Conservation (phyloP, 2,888 invertebrate genomes). For the Polia nebulosa region DNA sequence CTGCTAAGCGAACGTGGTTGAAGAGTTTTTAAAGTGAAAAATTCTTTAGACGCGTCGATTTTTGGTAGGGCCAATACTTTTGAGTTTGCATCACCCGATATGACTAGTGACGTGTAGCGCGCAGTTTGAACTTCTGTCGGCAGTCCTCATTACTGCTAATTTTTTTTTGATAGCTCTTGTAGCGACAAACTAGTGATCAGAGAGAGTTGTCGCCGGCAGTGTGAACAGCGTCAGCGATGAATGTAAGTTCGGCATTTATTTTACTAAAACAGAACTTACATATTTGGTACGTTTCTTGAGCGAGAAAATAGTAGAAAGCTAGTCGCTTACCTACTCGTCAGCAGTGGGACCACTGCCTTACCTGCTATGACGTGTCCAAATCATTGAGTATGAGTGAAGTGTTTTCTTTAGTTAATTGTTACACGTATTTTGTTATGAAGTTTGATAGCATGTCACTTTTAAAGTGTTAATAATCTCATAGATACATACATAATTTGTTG, state of each 20-base stretch:
- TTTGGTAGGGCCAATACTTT: too few relatives aligned
- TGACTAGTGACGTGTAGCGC: background rate
- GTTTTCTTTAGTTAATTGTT: constrained; percentile 34
- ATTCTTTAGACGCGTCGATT: too few relatives aligned
- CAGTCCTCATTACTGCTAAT: background rate
- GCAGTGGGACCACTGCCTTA: background rate
- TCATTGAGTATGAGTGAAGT: constrained; percentile 35
- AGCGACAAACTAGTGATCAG: too few relatives aligned
- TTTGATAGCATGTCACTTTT: background rate
- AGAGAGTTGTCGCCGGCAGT: background rate
- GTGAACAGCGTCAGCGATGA: background rate
- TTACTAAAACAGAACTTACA: too few relatives aligned
- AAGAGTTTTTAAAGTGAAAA: too few relatives aligned
- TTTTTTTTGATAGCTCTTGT: background rate
- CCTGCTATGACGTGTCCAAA: constrained; percentile 44
- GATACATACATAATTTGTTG: background rate
- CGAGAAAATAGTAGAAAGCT: background rate
- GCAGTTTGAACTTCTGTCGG: too few relatives aligned
- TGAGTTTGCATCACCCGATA: too few relatives aligned
- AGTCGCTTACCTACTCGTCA: background rate
- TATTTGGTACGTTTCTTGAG: too few relatives aligned
- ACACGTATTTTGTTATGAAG: constrained; percentile 14
- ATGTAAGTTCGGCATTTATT: too few relatives aligned
- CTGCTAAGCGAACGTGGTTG: background rate
- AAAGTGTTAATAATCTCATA: background rate